Evolutionary conservation across 2,113 vertebrate species (phyloP), one percentile per base, ranked within the genome.

Genomic region (Spheniscus mendiculus): DNA sequence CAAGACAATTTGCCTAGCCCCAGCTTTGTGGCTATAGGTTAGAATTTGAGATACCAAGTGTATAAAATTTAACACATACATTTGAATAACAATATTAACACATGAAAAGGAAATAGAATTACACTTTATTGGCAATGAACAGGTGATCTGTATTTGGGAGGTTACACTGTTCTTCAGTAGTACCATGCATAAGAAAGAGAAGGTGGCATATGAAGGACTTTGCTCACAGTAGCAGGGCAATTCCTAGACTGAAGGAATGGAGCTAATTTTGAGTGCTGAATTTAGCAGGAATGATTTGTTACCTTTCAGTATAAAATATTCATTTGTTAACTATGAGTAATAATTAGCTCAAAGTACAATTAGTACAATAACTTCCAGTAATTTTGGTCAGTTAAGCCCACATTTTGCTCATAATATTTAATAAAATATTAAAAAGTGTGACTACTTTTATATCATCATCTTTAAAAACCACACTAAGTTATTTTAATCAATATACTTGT

Each of bases 401-500:
- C 97, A 96, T 97, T 98, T 98, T 98, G 94, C 91, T 97, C 96
- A 97, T 98, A 93, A 98, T 98, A 98, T 98, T 97, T 97, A 98
- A 98, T 98, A 98, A 98, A 98, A 98, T 97, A 98, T 98, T 98
- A 79, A 96, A 98, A 98, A 97, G 74, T 98, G 98, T 98, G 98
- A 98, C 98, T 98, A 97, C 98, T 98, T 99, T 98, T 98, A 98
- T 99, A 98, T 98, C 98, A 98, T 98, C 97, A 94, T 97, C 96
- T 98, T 98, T 99, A 98, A 99, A 99, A 98, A 97, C 96, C 98
- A 98, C 96, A 97, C 97, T 98, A 97, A 98, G 98, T 98, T 98
- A 97, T 98, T 98, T 98, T 98, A 99, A 99, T 99, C 99, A 99
- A 99, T 99, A 99, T 98, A 98, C 98, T 98, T 98, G 98, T 99